Evolutionary conservation across 2,113 vertebrate species (phyloP), one percentile per base, ranked within the genome.

Genomic region (Plestiodon gilberti): DNA sequence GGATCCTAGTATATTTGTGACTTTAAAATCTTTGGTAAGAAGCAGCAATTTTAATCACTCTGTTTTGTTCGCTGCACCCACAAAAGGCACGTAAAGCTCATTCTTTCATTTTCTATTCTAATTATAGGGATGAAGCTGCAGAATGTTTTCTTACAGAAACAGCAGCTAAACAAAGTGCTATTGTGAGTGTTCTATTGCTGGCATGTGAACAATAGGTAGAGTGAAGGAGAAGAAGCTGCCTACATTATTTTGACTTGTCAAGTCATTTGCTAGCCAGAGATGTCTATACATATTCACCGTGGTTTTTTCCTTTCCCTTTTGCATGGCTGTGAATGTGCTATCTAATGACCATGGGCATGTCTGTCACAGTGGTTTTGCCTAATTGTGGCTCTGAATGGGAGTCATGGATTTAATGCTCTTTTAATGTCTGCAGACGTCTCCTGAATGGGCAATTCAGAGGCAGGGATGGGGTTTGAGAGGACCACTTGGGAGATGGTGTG

Each of bases 111-210:
- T 89, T 57, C 82, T 78, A 15, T 70, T 76, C 30, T 82, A 83
- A 48, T 55, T 90, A 1, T 75, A 28, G 1, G 28, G 55, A 76
- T 65, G 35, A 87, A 82, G 11, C 65, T 84, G 40, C 20, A 15
- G 6, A 78, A 89, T 62, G 15, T 88, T 79, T 82, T 81, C n/a
- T 81, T 87, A 59, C 84, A 55, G n/a, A 57, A 77, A 57, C 33
- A 70, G 11, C 48, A 1, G 69, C 91, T 82, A 38, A 89, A 85
- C 76, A 71, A 91, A 89, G 15, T 20, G 3, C 1, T 2, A 81
- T 20, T 82, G 84, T 35, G 43, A 87, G 90, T 89, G n/a, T 18
- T 70, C 40, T 83, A 35, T 33, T 82, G 48, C 87, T 78, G 76
- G 75, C 43, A 64, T 9, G 30, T 81, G 35, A 85, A 14, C 76